Evolutionary conservation across 1,140 invertebrate species (phyloP), one percentile per base, ranked within the genome.

Genomic region (Drosophila rufa): DNA sequence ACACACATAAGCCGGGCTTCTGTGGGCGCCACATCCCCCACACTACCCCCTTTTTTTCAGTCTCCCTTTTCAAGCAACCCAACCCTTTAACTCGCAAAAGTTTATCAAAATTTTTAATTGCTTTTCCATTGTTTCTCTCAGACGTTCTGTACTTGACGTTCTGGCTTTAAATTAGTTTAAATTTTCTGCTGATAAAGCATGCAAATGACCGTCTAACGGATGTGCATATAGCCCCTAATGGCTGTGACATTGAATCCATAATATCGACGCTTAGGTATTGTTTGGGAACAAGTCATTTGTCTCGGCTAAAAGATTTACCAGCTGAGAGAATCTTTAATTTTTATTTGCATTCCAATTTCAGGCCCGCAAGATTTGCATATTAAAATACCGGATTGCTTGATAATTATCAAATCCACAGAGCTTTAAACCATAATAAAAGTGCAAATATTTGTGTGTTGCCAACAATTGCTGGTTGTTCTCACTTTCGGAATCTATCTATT

Each of bases 61-160:
- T 11, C 17, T n/a, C 57, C 56, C 46, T 11, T n/a, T n/a, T n/a
- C 27, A 36, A 9, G 17, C 30, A 38, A 55, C 59, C 38, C 59
- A 33, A 51, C 40, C 58, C 67, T 53, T 36, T 47, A 71, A 55
- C 30, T 50, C 43, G 48, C 55, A 75, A 69, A 80, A 80, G 46
- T 76, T 76, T 43, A 76, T 59, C 71, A 83, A 51, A 74, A 80
- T 64, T 87, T 80, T 67, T 86, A 87, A 86, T 87, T 86, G 80
- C 84, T 86, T 86, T 87, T 56, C 66, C 79, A 85, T 86, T 85
- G 82, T 85, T 77, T 47, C 2, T 0, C 27, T 11, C 40, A 40
- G 43, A 62, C 30, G 51, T 30, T 51, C 59, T 40, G 53, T 56
- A 56, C 53, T 56, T 40, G 62, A 62, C 55, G 66, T 66, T 77